Evolutionary conservation across 2,888 invertebrate genomes (phyloP).

Genomic region (Ophioninae sp.): DNA sequence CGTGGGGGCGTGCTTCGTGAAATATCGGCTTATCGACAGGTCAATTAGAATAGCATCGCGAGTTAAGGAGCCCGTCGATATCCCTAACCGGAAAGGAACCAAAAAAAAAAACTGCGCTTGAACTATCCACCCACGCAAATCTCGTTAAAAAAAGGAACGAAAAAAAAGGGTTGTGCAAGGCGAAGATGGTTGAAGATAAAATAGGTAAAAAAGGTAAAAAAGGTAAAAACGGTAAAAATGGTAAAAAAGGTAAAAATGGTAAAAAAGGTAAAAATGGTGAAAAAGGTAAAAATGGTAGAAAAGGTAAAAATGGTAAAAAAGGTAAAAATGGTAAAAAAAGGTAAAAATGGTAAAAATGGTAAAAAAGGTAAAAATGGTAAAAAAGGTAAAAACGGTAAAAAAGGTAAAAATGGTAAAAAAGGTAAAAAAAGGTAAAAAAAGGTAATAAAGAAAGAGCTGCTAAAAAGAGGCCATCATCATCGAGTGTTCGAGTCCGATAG

Average conservation of each 20-base stretch:
- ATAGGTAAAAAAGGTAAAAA: too few relatives aligned
- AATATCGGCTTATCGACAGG: conserved; percentile 25
- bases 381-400: too few relatives aligned
- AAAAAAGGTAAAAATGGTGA: too few relatives aligned
- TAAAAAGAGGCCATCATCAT: conserved; percentile 31
- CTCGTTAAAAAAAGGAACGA: not conserved
- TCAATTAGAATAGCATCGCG: conserved; percentile 8
- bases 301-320: too few relatives aligned
- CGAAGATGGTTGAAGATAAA: not conserved
- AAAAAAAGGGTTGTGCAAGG: not conserved
- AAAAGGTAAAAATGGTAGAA: too few relatives aligned
- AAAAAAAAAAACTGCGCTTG: conserved; percentile 20
- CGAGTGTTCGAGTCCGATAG: conserved; percentile 32
- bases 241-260: too few relatives aligned
- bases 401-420: too few relatives aligned
- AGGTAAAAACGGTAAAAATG: too few relatives aligned
- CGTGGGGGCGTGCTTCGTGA: not conserved
- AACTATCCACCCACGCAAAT: conserved; percentile 23
- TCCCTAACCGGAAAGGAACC: not conserved
- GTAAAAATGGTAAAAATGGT: too few relatives aligned
- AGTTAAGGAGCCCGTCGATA: conserved; percentile 33
- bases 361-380: too few relatives aligned
- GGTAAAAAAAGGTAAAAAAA: too few relatives aligned
- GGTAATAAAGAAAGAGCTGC: not conserved
- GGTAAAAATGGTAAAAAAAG: too few relatives aligned